These are phyloP conservation scores for Lepisosteus oculatus DNA, from an alignment of 2,113 vertebrate genomes.

Conservation along the genomic window DNA sequence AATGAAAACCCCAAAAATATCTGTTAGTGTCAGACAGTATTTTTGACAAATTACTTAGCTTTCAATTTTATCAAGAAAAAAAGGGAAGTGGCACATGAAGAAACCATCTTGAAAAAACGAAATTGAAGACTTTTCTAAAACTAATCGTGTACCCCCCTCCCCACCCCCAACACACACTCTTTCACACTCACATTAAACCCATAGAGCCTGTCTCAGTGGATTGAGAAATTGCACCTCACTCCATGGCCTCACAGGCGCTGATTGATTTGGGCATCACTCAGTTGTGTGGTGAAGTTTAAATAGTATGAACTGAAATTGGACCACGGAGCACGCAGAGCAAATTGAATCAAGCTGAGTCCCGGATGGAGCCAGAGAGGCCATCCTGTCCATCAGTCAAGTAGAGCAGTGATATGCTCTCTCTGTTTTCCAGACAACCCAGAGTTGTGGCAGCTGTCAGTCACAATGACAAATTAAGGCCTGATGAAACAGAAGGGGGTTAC, in stretches of 20 bases:
- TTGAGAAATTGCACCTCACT: neutral
- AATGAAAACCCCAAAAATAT: too few species aligned
- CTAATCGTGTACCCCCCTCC: too few species aligned
- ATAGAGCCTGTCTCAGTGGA: neutral
- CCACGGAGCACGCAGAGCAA: slow-evolving; percentile 14
- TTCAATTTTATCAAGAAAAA: too few species aligned
- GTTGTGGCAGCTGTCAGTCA: slow-evolving; percentile 56
- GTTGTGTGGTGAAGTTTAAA: neutral
- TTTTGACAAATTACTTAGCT: too few species aligned
- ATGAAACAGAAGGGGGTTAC: slow-evolving; percentile 53
- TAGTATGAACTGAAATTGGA: slow-evolving; percentile 10
- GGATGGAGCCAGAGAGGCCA: neutral
- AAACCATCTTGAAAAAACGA: too few species aligned
- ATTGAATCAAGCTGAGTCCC: slow-evolving; percentile 25
- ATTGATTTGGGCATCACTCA: slow-evolving; percentile 6
- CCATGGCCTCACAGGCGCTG: neutral
- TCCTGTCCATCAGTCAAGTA: slow-evolving; percentile 29
- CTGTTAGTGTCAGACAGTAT: too few species aligned
- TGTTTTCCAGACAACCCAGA: slow-evolving; percentile 3
- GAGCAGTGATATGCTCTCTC: slow-evolving; percentile 15
- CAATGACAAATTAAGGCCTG: slow-evolving; percentile 55
- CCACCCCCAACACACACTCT: too few species aligned
- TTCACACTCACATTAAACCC: too few species aligned
- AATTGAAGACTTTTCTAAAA: too few species aligned
- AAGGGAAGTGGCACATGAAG: too few species aligned